These are phyloP conservation scores for Drosophila recens DNA, from an alignment of 2,888 invertebrate genomes.

Conservation along the genomic window DNA sequence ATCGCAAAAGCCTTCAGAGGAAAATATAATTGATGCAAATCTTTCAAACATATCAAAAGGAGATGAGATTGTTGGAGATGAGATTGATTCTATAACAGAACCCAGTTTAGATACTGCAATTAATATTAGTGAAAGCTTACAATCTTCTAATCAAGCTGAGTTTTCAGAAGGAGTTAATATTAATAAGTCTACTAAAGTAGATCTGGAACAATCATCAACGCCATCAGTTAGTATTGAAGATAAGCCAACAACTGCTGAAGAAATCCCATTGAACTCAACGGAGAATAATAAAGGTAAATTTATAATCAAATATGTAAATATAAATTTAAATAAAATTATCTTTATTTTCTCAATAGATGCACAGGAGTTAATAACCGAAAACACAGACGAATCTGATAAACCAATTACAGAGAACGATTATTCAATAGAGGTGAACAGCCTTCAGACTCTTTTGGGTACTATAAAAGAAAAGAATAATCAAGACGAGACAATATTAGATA, in stretches of 20 bases:
- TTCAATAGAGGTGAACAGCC: conserved; percentile 31
- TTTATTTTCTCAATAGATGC: neutral
- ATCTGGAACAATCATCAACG: neutral
- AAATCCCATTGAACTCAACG: neutral
- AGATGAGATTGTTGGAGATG: no score
- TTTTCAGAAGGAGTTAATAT: neutral
- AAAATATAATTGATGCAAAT: neutral
- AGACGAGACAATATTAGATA: neutral
- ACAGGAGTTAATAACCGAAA: neutral
- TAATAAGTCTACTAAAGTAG: neutral
- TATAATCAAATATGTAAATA: no score
- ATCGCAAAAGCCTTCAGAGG: neutral
- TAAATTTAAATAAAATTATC: neutral
- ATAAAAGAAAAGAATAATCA: conserved; percentile 7
- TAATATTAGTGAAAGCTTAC: neutral
- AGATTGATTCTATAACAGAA: neutral
- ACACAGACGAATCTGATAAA: neutral
- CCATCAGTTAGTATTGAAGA: neutral
- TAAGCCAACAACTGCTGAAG: neutral
- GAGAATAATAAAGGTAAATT: neutral
- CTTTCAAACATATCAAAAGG: neutral
- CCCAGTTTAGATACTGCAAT: neutral
- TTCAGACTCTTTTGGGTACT: conserved; percentile 24
- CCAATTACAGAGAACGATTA: conserved; percentile 7
- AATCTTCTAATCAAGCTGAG: neutral